Evolutionary conservation across 2,797 vertebrate species (phyloP).

Genomic region (Artibeus jamaicensis): DNA sequence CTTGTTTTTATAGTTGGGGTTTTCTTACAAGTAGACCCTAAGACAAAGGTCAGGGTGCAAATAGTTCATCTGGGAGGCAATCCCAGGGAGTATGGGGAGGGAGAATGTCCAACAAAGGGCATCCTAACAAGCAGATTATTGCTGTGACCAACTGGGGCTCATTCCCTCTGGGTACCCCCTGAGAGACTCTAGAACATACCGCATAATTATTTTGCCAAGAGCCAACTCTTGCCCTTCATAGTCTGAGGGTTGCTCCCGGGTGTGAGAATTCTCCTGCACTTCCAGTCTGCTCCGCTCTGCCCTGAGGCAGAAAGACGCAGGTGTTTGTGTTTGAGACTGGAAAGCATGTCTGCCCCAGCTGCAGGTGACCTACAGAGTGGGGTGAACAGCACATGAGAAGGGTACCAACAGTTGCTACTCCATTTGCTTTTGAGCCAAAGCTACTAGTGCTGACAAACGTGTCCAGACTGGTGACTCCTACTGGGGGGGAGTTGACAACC

Average conservation of each 20-base stretch:
- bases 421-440: constrained; percentile 69
- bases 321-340: not conserved
- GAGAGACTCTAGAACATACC: not conserved
- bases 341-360: not conserved
- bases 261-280: not conserved
- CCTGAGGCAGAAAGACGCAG: not conserved
- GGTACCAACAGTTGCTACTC: not conserved
- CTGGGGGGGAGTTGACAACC: not conserved
- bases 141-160: not conserved
- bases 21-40: not conserved
- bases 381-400: not conserved
- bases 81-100: not conserved
- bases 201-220: not conserved
- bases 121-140: not conserved
- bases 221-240: not conserved
- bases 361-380: not conserved
- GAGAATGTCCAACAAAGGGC: not conserved
- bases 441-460: constrained; percentile 29
- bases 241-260: not conserved
- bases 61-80: constrained; percentile 11
- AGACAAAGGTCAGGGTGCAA: not conserved
- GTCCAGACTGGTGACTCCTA: not conserved
- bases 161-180: not conserved
- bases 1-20: not conserved
- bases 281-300: not conserved